These are phyloP conservation scores for Perca flavescens DNA, from an alignment of 2,113 vertebrate species.

Conservation along the genomic window DNA sequence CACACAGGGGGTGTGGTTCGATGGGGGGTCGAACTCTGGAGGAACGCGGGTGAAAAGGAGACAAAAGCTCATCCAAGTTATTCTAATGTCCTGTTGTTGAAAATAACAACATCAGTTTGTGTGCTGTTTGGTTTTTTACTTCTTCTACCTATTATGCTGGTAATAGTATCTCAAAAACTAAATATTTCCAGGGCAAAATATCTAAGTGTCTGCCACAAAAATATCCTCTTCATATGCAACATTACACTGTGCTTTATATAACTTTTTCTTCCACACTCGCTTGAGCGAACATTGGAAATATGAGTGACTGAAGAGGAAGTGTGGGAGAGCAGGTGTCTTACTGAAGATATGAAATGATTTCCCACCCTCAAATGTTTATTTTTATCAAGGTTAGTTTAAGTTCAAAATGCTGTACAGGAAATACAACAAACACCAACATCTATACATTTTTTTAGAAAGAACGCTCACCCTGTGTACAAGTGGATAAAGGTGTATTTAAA, in stretches of 20 bases:
- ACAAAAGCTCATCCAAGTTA: background rate
- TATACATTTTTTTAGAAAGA: background rate
- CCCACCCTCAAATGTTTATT: background rate
- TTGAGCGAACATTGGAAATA: background rate
- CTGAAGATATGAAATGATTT: background rate
- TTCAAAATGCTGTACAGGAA: background rate
- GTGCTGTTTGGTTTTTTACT: background rate
- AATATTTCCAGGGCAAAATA: background rate
- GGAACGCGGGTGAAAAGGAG: background rate
- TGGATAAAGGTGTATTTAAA: background rate
- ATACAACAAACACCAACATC: background rate
- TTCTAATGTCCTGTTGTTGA: background rate
- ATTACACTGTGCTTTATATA: background rate
- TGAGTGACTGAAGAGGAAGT: background rate
- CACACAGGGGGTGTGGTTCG: constrained; percentile 97
- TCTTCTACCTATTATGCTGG: background rate
- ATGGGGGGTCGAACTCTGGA: constrained; percentile 87
- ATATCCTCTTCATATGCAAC: background rate
- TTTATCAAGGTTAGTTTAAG: background rate
- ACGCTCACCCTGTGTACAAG: background rate
- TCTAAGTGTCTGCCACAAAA: background rate
- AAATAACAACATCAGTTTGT: background rate
- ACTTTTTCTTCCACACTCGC: background rate
- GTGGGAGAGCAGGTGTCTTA: background rate
- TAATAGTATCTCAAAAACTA: no score